These are phyloP conservation scores for Patagioenas fasciata DNA, from an alignment of 2,113 vertebrate species.

Conservation along the genomic window DNA sequence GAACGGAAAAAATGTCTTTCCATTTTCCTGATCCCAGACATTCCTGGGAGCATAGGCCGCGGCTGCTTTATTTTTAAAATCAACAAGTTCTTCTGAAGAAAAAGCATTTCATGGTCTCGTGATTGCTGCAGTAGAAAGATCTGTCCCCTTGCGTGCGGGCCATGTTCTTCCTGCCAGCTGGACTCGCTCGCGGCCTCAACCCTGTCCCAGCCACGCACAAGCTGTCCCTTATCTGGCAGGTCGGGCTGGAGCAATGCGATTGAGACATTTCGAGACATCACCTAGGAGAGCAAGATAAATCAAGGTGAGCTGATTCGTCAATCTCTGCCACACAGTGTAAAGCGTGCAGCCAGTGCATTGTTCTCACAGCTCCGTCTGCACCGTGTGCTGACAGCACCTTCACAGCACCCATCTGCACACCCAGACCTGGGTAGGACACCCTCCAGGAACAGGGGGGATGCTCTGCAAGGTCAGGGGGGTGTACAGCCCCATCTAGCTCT, in stretches of 20 bases:
- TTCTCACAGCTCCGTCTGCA: neutral
- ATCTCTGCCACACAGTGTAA: accelerated
- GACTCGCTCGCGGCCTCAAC: neutral
- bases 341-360: accelerated
- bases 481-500: neutral
- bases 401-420: accelerated
- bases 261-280: conserved; percentile 12
- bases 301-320: neutral
- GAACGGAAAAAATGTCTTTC: neutral
- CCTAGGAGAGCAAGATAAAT: neutral
- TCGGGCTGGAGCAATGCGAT: neutral
- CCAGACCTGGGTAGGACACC: accelerated
- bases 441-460: neutral
- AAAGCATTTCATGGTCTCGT: neutral
- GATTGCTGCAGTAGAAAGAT: neutral
- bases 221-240: neutral
- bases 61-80: conserved; percentile 52
- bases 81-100: conserved; percentile 33
- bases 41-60: conserved; percentile 20
- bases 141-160: neutral
- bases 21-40: conserved; percentile 14
- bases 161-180: neutral
- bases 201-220: neutral
- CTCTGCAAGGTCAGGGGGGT: neutral
- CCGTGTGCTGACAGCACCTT: neutral